Percentiles rank a stretch among this genome's conserved stretches.
These are phyloP conservation scores for Pollachius pollachius DNA, from an alignment of 2,113 vertebrate genomes.

Conservation along the genomic window DNA sequence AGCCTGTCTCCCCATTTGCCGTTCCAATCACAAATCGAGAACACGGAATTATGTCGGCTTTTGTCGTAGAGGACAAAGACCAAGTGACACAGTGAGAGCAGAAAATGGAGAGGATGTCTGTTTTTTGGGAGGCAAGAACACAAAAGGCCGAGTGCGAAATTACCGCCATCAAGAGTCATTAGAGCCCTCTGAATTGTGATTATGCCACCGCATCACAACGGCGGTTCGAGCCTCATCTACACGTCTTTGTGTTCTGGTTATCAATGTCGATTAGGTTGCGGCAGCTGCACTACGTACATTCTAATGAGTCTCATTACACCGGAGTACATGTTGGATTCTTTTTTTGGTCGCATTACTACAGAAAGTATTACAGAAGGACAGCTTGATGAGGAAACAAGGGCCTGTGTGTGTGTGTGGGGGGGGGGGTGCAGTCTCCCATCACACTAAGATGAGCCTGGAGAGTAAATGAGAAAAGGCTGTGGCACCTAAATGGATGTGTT, in stretches of 20 bases:
- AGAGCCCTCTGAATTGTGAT: conserved; percentile 28
- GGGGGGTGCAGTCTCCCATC: conserved; percentile 8
- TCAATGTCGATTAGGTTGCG: conserved; percentile 37
- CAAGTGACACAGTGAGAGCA: conserved; percentile 1
- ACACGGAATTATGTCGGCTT: too few species aligned
- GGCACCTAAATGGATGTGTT: conserved; percentile 62
- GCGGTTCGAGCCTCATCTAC: background rate
- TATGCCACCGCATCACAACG: conserved; percentile 27
- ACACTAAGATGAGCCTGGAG: conserved; percentile 5
- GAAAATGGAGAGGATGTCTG: background rate
- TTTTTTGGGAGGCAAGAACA: background rate
- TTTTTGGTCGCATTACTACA: background rate
- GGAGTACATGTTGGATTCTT: conserved; percentile 7
- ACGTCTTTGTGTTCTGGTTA: conserved; percentile 41
- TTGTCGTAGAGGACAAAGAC: too few species aligned
- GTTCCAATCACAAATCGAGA: too few species aligned
- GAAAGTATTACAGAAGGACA: background rate
- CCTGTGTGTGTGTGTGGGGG: background rate
- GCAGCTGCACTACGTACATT: conserved; percentile 18
- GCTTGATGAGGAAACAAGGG: background rate
- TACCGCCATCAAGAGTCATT: conserved; percentile 58
- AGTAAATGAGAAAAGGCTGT: conserved; percentile 52
- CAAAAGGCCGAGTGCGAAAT: conserved; percentile 41
- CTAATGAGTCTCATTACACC: conserved; percentile 55
- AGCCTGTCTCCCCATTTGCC: too few species aligned